Conservation (phyloP, 1,140 invertebrate genomes). For the Neuroterus valhalla region DNA sequence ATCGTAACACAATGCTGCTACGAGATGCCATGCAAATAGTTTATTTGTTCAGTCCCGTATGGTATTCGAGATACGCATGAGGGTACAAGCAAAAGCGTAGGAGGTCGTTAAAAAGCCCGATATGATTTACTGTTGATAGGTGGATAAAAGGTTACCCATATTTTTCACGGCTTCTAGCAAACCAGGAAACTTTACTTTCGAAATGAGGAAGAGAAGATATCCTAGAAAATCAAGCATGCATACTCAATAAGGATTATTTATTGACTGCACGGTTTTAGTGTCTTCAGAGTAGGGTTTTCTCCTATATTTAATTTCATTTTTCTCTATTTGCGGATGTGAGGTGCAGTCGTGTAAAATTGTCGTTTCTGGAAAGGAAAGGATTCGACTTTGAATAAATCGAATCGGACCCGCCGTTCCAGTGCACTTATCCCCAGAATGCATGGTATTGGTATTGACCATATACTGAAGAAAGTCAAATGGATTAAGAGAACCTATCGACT, state of each 20-base stretch:
- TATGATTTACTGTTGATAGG: slow-evolving; percentile 19
- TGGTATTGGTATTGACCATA: slow-evolving; percentile 25
- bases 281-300: too few relatives aligned
- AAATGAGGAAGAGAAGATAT: not conserved
- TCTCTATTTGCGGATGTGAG: too few relatives aligned
- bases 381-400: slow-evolving; percentile 26
- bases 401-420: slow-evolving; percentile 12
- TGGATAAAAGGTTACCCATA: slow-evolving; percentile 11
- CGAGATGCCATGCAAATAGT: slow-evolving; percentile 16
- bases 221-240: not conserved
- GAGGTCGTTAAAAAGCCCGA: not conserved
- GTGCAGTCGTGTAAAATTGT: not conserved
- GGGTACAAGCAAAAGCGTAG: slow-evolving; percentile 14
- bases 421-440: not conserved
- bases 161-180: not conserved
- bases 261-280: not conserved
- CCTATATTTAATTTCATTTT: too few relatives aligned
- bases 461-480: slow-evolving; percentile 17
- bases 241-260: slow-evolving; percentile 18
- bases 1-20: slow-evolving; percentile 22
- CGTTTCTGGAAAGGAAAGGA: not conserved
- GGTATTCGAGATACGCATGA: slow-evolving; percentile 23
- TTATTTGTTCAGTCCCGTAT: slow-evolving; percentile 28
- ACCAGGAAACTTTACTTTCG: slow-evolving; percentile 14
- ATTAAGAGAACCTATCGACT: slow-evolving; percentile 9